Evolutionary conservation across 2,888 invertebrate species (phyloP).

Genomic region (Pyralis farinalis): DNA sequence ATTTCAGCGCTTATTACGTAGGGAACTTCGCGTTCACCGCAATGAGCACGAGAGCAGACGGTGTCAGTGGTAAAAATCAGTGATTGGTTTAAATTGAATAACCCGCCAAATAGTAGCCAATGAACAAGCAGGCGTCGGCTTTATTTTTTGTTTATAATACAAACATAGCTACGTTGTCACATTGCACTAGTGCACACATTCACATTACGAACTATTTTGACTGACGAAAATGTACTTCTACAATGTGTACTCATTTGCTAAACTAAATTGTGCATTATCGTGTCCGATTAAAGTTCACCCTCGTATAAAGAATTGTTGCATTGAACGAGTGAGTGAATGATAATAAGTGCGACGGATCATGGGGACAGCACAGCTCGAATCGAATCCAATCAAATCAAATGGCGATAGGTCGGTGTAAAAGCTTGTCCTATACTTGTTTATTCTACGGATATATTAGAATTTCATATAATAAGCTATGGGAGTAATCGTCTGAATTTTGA

Average conservation of each 20-base stretch:
- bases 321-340: slow-evolving; percentile 36
- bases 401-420: slow-evolving; percentile 32
- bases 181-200: slow-evolving; percentile 58
- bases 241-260: slow-evolving; percentile 6
- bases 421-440: slow-evolving; percentile 18
- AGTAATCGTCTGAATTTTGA: not conserved
- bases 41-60: slow-evolving; percentile 60
- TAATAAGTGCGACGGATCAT: not conserved
- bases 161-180: slow-evolving; percentile 52
- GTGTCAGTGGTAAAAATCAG: slow-evolving; percentile 48
- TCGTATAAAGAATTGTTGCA: slow-evolving; percentile 20
- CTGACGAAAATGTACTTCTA: slow-evolving; percentile 19
- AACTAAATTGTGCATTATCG: slow-evolving; percentile 32
- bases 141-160: slow-evolving; percentile 77
- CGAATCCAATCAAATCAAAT: slow-evolving; percentile 22
- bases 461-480: not conserved
- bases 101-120: slow-evolving; percentile 66
- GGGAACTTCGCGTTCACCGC: slow-evolving; percentile 67
- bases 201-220: slow-evolving; percentile 46
- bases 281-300: slow-evolving; percentile 11
- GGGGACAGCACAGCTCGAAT: slow-evolving; percentile 4
- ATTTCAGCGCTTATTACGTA: slow-evolving; percentile 81
- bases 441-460: slow-evolving; percentile 13
- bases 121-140: slow-evolving; percentile 50
- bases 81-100: slow-evolving; percentile 69